Evolutionary conservation across 2,113 vertebrate genomes (phyloP).

Genomic region (Pedionomus torquatus): DNA sequence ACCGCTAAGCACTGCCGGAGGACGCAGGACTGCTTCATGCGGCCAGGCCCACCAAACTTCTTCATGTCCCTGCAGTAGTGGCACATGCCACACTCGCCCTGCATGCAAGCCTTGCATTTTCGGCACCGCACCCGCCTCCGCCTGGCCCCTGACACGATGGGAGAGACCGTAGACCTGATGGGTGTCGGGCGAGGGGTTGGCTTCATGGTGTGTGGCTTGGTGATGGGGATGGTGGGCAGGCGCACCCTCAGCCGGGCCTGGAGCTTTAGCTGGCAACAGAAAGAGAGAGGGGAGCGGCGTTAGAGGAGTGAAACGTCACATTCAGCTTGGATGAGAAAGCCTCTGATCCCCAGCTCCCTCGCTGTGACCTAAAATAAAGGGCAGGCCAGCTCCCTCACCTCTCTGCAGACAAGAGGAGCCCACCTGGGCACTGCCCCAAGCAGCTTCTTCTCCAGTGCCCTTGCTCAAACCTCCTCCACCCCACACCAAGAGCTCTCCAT

Average conservation of each 20-base stretch:
- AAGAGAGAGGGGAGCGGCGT: background rate
- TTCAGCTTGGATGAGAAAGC: background rate
- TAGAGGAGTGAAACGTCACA: background rate
- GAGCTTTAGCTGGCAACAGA: constrained; percentile 75
- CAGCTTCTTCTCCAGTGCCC: background rate
- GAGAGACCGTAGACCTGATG: constrained; percentile 74
- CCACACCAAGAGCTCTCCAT: background rate
- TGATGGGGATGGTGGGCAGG: constrained; percentile 82
- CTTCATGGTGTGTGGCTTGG: constrained; percentile 85
- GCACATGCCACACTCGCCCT: constrained; percentile 91
- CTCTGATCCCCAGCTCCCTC: background rate
- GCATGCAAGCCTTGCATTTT: constrained; percentile 90
- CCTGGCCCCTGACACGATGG: constrained; percentile 87
- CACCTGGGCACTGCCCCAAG: rapidly evolving
- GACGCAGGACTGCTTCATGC: constrained; percentile 93
- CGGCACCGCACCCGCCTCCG: constrained; percentile 91
- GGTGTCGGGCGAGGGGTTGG: constrained; percentile 84
- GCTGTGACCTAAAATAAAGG: rapidly evolving
- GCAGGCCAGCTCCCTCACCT: background rate
- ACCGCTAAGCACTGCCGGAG: constrained; percentile 91
- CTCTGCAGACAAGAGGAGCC: background rate
- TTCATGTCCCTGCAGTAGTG: constrained; percentile 95
- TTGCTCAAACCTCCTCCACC: background rate
- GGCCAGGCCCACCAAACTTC: constrained; percentile 92
- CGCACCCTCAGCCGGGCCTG: constrained; percentile 78